Base-by-base conservation (phyloP, 2,888 invertebrate genomes). In the Selenia dentaria region DNA sequence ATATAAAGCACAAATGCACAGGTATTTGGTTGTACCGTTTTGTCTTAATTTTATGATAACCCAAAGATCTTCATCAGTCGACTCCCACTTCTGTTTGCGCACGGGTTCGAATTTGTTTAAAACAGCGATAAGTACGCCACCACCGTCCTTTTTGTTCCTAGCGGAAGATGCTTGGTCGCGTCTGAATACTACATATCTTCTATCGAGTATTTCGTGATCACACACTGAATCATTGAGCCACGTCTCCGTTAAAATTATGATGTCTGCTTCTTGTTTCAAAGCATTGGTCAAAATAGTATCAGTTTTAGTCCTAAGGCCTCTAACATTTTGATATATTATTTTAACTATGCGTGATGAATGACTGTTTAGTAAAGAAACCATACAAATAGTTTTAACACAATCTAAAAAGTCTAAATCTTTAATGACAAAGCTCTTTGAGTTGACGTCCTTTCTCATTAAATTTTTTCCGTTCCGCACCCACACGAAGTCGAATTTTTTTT, bases 201-300 rank as follows among this genome's bases (percentile, higher is more conserved):
- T 18, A 16, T 43, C 43, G 25, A 36, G n/a, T 1, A 43, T 1
- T 24, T 43, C 43, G 13, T 37, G 31, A 36, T 44, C 43, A 24
- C 24, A 42, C 3, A 42, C 35, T 10, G 35, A 18, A n/a, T 42
- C 35, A 13, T 42, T 35, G 0, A 44, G 26, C 43, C 37, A 36
- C 6, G 36, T 32, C 16, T 44, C 43, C 3, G 43, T 42, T 6
- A 34, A 5, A 2, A 40, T 13, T 1, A 40, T 11, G 8, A 31
- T 6, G 13, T 39, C 39, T 4, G 9, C 11, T 8, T 31, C 6
- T 8, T 39, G 13, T n/a, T 11, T 28, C 6, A 37, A 8, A 18
- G 14, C 27, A 18, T 28, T 28, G 8, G 13, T 6, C 2, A 28
- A 8, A 11, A 12, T 6, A 1, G 5, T 1, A 1, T 28, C 6